These are phyloP conservation scores for Zootoca vivipara DNA, from an alignment of 2,113 vertebrate genomes.

Conservation along the genomic window DNA sequence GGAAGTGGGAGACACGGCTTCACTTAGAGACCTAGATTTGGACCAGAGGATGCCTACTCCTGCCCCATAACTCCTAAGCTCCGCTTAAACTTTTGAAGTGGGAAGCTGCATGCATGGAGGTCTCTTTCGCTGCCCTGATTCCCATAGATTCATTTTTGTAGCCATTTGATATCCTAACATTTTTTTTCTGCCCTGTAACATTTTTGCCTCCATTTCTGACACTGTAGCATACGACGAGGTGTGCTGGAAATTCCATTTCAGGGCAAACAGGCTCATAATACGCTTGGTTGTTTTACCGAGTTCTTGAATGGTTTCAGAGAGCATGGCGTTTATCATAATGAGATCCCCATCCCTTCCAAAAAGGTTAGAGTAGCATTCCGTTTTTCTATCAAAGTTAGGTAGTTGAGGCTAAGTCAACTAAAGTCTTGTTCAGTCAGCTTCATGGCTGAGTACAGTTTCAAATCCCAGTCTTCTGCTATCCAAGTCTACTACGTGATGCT, in stretches of 20 bases:
- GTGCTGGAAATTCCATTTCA: too few species aligned
- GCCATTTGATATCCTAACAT: neutral
- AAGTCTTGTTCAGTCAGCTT: neutral
- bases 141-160: neutral
- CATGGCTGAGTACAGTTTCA: neutral
- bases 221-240: too few species aligned
- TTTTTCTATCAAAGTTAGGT: neutral
- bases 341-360: neutral
- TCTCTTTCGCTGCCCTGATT: too few species aligned
- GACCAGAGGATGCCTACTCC: too few species aligned
- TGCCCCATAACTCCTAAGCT: neutral
- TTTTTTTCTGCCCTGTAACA: too few species aligned
- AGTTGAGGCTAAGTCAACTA: neutral
- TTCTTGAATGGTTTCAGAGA: neutral
- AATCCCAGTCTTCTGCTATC: too few species aligned
- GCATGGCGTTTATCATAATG: neutral
- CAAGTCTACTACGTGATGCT: too few species aligned
- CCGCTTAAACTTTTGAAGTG: neutral
- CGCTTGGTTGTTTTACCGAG: neutral
- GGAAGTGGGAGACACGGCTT: neutral
- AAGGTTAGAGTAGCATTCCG: neutral
- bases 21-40: neutral
- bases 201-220: too few species aligned
- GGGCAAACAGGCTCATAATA: too few species aligned
- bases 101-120: too few species aligned